Base-by-base conservation (phyloP, 2,113 vertebrate genomes). In the Xyrauchen texanus region DNA sequence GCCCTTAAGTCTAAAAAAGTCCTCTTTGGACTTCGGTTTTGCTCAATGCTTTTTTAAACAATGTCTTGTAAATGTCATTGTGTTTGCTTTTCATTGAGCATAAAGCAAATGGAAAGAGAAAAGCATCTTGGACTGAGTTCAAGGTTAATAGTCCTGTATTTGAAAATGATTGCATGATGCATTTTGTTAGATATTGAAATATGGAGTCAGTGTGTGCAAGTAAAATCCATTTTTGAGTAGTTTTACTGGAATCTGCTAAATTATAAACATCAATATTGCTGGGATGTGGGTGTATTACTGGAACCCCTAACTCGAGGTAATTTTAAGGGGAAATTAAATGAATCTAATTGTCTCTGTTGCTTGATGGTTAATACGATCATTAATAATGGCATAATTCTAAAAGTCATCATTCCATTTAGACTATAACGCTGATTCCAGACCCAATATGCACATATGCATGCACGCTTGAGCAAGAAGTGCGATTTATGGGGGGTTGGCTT, bases 161-260 rank as follows among this genome's bases (percentile, higher is more conserved):
- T 74, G 46, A 51, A 61, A 49, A 69, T 51, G 45, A 69, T 15
- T 51, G 66, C 15, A 60, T 60, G 65, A 6, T 13, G 4, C 0
- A 11, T 62, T 4, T 69, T 78, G 7, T 73, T 7, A 47, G 68
- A 73, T 49, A 6, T 55, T 79, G n/a, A 67, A 71, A 52, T 42
- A 78, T 60, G 69, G 52, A 34, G 49, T 57, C 52, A 58, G 15
- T 51, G 8, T 15, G 70, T 64, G 10, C 42, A 49, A 57, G 42
- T 45, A 15, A 68, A 60, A 68, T 58, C 4, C 7, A 11, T 61
- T 52, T 74, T 76, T 68, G 58, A 68, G 15, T 64, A 47, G 51
- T 80, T 74, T 75, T 75, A 68, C 61, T 13, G 68, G 78, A 83
- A 81, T 77, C 67, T 61, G 72, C 46, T 44, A 63, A 60, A 80